Conservation (phyloP, 2,888 invertebrate genomes). For the Cosmia pyralina region DNA sequence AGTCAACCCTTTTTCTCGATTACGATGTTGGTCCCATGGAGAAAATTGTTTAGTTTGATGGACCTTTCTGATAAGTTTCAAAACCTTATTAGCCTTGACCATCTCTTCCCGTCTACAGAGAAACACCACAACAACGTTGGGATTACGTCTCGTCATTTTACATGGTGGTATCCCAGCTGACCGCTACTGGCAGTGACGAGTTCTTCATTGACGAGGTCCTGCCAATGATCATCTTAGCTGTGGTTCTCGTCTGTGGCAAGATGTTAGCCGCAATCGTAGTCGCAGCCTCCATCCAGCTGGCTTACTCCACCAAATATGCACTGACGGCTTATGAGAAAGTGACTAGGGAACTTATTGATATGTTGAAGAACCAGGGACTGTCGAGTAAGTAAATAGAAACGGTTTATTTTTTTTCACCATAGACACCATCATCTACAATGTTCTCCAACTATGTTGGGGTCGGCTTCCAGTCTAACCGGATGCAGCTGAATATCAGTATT, state of each 20-base stretch:
- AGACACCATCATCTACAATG: no score
- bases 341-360: constrained; percentile 80
- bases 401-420: neutral
- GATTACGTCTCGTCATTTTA: constrained; percentile 84
- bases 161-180: constrained; percentile 78
- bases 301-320: constrained; percentile 82
- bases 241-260: constrained; percentile 82
- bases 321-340: constrained; percentile 80
- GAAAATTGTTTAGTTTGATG: no score
- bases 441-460: neutral
- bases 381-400: constrained; percentile 75
- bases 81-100: no score
- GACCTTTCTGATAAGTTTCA: no score
- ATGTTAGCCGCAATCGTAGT: constrained; percentile 83
- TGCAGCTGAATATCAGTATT: neutral
- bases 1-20: no score
- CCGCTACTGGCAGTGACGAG: constrained; percentile 84
- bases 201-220: constrained; percentile 72
- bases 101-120: constrained; percentile 66
- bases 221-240: constrained; percentile 76
- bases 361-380: constrained; percentile 84
- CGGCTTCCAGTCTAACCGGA: neutral
- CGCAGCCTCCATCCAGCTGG: constrained; percentile 82
- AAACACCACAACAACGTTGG: constrained; percentile 78
- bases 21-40: no score